Evolutionary conservation across 2,113 vertebrate genomes (phyloP).

Genomic region (Corythaixoides concolor): DNA sequence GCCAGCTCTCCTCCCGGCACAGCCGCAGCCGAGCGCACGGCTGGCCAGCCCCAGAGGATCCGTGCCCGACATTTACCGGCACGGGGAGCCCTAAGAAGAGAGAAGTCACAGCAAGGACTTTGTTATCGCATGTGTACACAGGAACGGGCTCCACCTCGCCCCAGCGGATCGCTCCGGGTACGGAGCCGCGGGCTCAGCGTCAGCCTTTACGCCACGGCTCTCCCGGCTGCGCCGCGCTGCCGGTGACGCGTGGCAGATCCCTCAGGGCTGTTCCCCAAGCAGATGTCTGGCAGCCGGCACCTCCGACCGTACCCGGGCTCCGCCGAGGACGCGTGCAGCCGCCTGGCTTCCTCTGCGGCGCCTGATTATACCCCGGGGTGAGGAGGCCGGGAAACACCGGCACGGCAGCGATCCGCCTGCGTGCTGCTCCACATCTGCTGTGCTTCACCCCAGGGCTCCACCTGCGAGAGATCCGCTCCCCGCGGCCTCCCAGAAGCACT

Average conservation of each 20-base stretch:
- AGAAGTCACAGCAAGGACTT: not conserved
- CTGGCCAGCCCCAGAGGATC: not conserved
- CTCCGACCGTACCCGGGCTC: not conserved
- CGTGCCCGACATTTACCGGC: accelerated
- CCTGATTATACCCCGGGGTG: not conserved
- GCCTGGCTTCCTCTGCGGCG: accelerated
- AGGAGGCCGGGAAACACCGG: not conserved
- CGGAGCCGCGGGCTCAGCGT: not conserved
- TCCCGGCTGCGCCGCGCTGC: accelerated
- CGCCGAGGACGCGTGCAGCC: not conserved
- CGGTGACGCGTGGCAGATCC: accelerated
- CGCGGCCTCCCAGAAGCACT: not conserved
- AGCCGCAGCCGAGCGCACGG: too few relatives aligned
- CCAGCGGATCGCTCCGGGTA: not conserved
- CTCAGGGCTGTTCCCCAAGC: not conserved
- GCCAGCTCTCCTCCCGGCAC: not conserved
- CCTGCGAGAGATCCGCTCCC: not conserved
- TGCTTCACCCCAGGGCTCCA: not conserved
- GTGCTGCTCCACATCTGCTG: not conserved
- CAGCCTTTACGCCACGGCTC: not conserved
- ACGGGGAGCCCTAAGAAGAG: accelerated
- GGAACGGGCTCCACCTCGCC: not conserved
- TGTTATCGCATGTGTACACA: not conserved
- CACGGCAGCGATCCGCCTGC: not conserved
- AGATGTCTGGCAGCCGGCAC: not conserved